Percentiles rank a stretch among this genome's conserved stretches.
These are phyloP conservation scores for Zelleria hepariella DNA, from an alignment of 2,888 invertebrate species.

Conservation along the genomic window DNA sequence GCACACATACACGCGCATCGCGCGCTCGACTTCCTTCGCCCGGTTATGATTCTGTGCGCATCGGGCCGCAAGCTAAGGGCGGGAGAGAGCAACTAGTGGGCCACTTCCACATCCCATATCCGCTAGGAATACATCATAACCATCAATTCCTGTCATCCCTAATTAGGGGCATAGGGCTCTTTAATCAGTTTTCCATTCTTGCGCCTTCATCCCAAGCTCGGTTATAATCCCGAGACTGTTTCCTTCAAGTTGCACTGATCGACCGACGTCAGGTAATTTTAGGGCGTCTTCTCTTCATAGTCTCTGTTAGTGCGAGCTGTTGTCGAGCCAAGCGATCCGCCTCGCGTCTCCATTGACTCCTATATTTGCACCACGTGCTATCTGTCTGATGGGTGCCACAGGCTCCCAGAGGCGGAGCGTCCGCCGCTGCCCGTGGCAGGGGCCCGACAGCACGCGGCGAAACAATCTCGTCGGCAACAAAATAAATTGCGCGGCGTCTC, in stretches of 20 bases:
- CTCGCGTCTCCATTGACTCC: background rate
- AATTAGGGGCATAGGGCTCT: too few relatives aligned
- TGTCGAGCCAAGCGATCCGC: background rate
- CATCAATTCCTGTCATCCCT: too few relatives aligned
- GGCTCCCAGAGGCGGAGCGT: background rate
- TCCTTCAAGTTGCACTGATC: too few relatives aligned
- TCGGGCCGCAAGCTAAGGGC: background rate
- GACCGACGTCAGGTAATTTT: too few relatives aligned
- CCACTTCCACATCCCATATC: background rate
- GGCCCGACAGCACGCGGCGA: conserved; percentile 18
- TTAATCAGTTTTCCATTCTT: too few relatives aligned
- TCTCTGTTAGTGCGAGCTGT: too few relatives aligned
- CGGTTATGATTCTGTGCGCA: background rate
- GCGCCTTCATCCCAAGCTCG: too few relatives aligned
- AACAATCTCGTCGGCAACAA: conserved; percentile 48
- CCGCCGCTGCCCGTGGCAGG: background rate
- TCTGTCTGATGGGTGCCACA: background rate
- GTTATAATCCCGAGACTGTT: too few relatives aligned
- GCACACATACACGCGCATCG: background rate
- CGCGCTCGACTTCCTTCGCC: background rate
- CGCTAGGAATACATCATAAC: too few relatives aligned
- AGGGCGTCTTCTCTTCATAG: too few relatives aligned
- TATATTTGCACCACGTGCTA: background rate
- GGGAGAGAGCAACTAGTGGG: background rate
- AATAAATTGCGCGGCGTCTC: conserved; percentile 39